phyloP scores from a whole-genome alignment of 2,888 invertebrate species.

The Thelaira solivaga region DNA sequence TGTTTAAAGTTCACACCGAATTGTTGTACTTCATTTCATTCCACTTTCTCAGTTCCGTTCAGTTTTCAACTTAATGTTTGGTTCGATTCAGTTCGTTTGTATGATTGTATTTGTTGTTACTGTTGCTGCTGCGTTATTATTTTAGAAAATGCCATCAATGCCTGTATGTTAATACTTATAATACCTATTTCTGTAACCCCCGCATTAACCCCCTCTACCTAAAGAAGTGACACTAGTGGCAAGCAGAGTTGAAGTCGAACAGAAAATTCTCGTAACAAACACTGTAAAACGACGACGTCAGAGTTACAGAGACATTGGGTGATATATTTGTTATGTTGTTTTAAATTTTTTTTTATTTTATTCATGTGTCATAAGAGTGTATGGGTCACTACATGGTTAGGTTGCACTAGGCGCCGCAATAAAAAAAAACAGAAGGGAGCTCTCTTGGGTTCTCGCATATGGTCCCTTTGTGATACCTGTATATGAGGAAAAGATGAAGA shows the following conservation, averaged over 20 bases:
- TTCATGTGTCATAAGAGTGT: slow-evolving; percentile 14
- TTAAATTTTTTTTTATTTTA: no score
- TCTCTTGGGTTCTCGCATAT: no score
- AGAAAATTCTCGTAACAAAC: slow-evolving; percentile 16
- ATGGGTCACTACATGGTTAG: slow-evolving; percentile 23
- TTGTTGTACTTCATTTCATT: slow-evolving; percentile 58
- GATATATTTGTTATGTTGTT: slow-evolving; percentile 44
- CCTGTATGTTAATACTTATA: slow-evolving; percentile 23
- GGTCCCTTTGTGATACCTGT: no score
- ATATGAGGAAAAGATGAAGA: no score
- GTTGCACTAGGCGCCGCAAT: no score
- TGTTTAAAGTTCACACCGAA: slow-evolving; percentile 63
- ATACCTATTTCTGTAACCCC: slow-evolving; percentile 26
- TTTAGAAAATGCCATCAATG: slow-evolving; percentile 40
- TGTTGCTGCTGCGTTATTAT: slow-evolving; percentile 31
- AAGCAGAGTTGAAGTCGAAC: slow-evolving; percentile 27
- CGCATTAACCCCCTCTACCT: neutral
- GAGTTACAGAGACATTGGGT: slow-evolving; percentile 39
- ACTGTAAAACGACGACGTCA: slow-evolving; percentile 11
- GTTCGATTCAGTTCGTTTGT: slow-evolving; percentile 35
- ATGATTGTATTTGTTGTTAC: neutral
- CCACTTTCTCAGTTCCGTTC: slow-evolving; percentile 51
- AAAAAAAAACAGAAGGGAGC: no score
- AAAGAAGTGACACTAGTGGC: neutral
- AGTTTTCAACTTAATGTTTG: slow-evolving; percentile 23